Percentiles rank a stretch among this genome's conserved stretches.
phyloP scores from a whole-genome alignment of 2,113 vertebrate genomes.

The Serinus canaria region DNA sequence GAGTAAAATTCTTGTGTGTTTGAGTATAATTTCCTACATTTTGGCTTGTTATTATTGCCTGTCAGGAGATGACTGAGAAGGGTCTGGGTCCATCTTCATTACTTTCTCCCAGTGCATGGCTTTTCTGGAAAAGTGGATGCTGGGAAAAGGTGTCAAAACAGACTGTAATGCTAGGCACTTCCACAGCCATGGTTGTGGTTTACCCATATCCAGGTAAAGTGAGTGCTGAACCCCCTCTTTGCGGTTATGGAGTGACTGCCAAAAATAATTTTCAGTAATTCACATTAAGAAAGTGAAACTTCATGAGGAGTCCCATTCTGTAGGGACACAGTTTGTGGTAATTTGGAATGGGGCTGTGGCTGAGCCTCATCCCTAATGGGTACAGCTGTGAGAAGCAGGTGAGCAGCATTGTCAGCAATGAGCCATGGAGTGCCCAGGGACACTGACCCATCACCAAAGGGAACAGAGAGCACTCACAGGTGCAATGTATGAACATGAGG shows the following conservation, averaged over 20 bases:
- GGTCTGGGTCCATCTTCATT: neutral
- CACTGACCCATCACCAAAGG: neutral
- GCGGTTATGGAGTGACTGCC: neutral
- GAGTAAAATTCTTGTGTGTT: neutral
- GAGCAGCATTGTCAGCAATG: neutral
- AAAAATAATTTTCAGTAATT: neutral
- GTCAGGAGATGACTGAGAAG: neutral
- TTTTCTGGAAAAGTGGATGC: neutral
- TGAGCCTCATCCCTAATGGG: neutral
- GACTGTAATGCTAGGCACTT: neutral
- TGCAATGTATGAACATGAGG: neutral
- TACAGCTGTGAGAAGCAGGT: no score
- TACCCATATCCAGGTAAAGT: neutral
- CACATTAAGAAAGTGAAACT: neutral
- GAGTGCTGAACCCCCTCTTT: neutral
- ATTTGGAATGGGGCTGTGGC: neutral
- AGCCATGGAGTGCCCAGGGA: neutral
- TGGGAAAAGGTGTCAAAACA: neutral
- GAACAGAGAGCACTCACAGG: neutral
- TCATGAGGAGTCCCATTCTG: neutral
- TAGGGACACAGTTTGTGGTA: neutral
- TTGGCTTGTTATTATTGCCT: neutral
- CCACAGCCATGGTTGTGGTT: neutral
- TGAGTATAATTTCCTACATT: neutral
- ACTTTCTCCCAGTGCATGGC: neutral